These are phyloP conservation scores for Cephus spinipes DNA, from an alignment of 2,888 invertebrate species.

Conservation along the genomic window DNA sequence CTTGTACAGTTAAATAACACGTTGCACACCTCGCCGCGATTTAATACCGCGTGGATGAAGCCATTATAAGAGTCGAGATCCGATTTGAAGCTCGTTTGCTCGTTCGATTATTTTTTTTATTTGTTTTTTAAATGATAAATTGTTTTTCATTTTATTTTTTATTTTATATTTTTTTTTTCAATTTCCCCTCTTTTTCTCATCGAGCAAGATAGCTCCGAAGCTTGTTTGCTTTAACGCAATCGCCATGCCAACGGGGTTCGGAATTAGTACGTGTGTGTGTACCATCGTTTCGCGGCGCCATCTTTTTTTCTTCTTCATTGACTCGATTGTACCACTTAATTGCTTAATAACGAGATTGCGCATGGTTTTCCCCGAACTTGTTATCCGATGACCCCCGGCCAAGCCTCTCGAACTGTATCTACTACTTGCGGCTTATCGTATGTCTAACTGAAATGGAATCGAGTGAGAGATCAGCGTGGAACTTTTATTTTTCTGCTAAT, in stretches of 20 bases:
- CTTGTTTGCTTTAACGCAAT: conserved; percentile 39
- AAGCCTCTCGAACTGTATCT: neutral
- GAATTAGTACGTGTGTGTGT: too few species aligned
- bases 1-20: conserved; percentile 47
- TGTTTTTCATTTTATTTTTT: neutral
- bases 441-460: too few species aligned
- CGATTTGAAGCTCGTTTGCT: conserved; percentile 23
- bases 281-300: neutral
- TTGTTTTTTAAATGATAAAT: neutral
- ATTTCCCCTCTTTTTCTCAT: conserved; percentile 5
- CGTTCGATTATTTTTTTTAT: neutral
- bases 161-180: neutral
- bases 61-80: conserved; percentile 41
- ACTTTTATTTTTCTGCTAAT: neutral
- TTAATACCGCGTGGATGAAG: conserved; percentile 42
- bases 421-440: neutral
- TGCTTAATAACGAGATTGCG: neutral
- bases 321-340: neutral
- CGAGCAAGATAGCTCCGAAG: conserved; percentile 6
- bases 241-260: conserved; percentile 1
- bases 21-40: conserved; percentile 40
- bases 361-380: neutral
- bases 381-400: neutral
- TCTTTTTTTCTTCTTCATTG: neutral
- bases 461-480: too few species aligned